Base-by-base conservation (phyloP, 2,797 vertebrate species). In the Enteromius mattozi region DNA sequence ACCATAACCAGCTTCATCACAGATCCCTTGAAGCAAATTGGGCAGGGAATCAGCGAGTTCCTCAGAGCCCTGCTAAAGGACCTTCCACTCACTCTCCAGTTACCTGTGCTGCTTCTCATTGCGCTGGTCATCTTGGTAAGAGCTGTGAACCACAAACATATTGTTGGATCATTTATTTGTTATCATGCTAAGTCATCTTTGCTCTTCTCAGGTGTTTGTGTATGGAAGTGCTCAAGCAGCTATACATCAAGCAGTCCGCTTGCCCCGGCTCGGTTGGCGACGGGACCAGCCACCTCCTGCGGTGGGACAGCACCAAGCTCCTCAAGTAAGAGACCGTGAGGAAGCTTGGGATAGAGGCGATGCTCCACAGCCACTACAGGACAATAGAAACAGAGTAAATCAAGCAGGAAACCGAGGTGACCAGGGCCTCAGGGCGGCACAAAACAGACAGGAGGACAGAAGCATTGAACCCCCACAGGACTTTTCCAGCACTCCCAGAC, bases 1-100 rank as follows among this genome's bases (percentile, higher is more conserved):
- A 99, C 97, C 61, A 91, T 98, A 86, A 97, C 96, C 68, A 96
- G 95, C 87, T 96, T 98, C 81, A 90, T 99, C 88, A 97, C 97
- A 0, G 98, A 99, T 78, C 97, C 97, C 0, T 81, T 99, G 88
- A 98, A 98, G 89, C 95, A 98, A 1, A 4, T 99, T 5, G 98
- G 98, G 1, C 93, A 98, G 90, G 97, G 96, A 7, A 93, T 95
- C 47, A 96, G 97, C 30, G 96, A 98, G 88, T 99, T 99, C 89
- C 93, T 99, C 72, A 94, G 89, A 88, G 97, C 96, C 0, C 94
- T 99, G 68, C 96, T 98, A 89, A 97, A 97, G 92, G 97, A 99
- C 90, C 95, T 99, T 0, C 98, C 98, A 0, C 7, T 96, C 19
- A 87, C 96, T 2, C 95, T 98, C 21, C 97, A 98, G 84, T 76